Percentiles rank a stretch among this genome's conserved stretches.
phyloP scores from a whole-genome alignment of 1,140 invertebrate genomes.

The Drosophila parvula region DNA sequence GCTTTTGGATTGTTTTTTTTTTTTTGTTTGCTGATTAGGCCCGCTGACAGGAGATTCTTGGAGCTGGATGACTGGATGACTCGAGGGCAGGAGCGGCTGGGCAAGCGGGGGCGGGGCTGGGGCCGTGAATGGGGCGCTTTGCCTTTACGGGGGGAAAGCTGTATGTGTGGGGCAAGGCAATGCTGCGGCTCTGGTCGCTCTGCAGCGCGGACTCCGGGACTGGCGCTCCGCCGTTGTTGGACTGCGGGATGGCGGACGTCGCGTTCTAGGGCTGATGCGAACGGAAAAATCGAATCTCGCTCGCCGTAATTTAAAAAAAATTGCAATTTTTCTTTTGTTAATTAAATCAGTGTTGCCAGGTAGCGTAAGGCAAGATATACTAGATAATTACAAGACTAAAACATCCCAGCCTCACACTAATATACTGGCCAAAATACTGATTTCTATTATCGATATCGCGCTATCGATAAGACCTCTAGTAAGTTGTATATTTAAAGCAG shows the following conservation, averaged over 20 bases:
- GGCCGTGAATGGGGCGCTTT: constrained; percentile 2
- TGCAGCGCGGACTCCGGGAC: constrained; percentile 9
- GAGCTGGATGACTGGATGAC: constrained; percentile 11
- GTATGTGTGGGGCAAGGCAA: constrained; percentile 25
- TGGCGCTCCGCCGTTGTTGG: constrained; percentile 15
- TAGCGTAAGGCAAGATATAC: not conserved
- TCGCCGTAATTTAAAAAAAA: constrained; percentile 28
- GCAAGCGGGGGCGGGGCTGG: constrained; percentile 5
- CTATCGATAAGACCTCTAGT: not conserved
- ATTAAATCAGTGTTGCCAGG: constrained; percentile 19
- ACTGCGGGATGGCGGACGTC: constrained; percentile 5
- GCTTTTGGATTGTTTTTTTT: constrained; percentile 18
- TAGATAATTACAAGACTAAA: no score
- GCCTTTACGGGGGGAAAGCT: constrained; percentile 33
- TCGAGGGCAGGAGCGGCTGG: constrained; percentile 8
- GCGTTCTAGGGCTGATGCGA: constrained; percentile 11
- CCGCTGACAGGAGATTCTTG: not conserved
- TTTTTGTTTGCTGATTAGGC: constrained; percentile 14
- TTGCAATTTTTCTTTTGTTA: constrained; percentile 35
- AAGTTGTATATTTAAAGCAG: no score
- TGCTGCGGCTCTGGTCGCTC: constrained; percentile 17
- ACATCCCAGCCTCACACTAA: not conserved
- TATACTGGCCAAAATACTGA: not conserved
- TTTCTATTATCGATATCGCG: not conserved
- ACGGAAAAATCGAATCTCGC: constrained; percentile 26